phyloP scores from a whole-genome alignment of 2,113 vertebrate genomes.

The Ia io region DNA sequence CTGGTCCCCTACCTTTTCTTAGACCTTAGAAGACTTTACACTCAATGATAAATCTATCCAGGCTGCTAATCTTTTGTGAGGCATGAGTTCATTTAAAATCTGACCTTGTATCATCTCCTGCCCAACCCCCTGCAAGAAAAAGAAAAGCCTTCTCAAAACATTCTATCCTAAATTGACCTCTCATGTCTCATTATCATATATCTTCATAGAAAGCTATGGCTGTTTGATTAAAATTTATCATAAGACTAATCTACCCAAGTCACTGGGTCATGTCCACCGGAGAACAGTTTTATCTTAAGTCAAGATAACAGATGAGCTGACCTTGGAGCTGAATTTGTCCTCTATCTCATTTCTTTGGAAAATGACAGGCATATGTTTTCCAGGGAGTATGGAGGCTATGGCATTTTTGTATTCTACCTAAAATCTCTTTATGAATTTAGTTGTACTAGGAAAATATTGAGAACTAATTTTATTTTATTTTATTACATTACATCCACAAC shows the following conservation, averaged over 20 bases:
- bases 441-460: neutral
- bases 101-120: neutral
- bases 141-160: neutral
- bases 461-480: neutral
- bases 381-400: neutral
- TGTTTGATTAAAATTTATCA: constrained; percentile 53
- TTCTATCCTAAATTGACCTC: neutral
- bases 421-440: neutral
- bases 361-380: neutral
- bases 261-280: neutral
- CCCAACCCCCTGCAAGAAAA: neutral
- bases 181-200: neutral
- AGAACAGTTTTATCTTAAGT: neutral
- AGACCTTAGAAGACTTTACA: neutral
- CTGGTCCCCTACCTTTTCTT: neutral
- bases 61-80: neutral
- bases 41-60: neutral
- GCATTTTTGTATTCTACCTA: neutral
- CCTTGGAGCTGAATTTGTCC: constrained; percentile 23
- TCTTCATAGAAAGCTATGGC: constrained; percentile 5
- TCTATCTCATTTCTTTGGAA: neutral
- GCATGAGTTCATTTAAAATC: constrained; percentile 13
- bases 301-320: constrained; percentile 6
- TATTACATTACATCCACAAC: neutral
- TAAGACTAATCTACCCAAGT: constrained; percentile 36